phyloP scores from a whole-genome alignment of 1,140 invertebrate species.

The Vanessa tameamea region DNA sequence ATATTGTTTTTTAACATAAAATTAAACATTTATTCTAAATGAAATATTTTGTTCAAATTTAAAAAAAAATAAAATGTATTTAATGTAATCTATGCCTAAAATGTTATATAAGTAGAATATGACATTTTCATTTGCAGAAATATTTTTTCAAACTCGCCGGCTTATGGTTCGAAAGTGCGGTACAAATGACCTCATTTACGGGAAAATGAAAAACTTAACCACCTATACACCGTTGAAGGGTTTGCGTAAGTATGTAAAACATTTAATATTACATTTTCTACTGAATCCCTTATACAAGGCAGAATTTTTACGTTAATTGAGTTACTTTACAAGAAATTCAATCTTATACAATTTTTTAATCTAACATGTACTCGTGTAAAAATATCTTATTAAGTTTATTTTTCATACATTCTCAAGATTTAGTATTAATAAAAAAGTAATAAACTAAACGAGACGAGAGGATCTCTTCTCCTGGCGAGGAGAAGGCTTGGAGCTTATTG shows the following conservation, averaged over 20 bases:
- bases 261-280: slow-evolving; percentile 29
- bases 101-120: neutral
- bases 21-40: too few relatives aligned
- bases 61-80: too few relatives aligned
- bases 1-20: too few relatives aligned
- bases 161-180: slow-evolving; percentile 21
- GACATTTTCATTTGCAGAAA: slow-evolving; percentile 6
- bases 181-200: slow-evolving; percentile 36
- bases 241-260: slow-evolving; percentile 32
- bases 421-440: too few relatives aligned
- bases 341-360: too few relatives aligned
- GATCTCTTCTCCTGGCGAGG: too few relatives aligned
- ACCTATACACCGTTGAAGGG: slow-evolving; percentile 26
- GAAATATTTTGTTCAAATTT: too few relatives aligned
- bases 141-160: slow-evolving; percentile 18
- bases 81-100: neutral
- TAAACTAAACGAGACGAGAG: too few relatives aligned
- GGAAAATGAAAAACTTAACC: slow-evolving; percentile 35
- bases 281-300: slow-evolving; percentile 3
- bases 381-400: too few relatives aligned
- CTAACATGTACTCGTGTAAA: too few relatives aligned
- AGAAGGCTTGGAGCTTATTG: too few relatives aligned
- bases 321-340: neutral
- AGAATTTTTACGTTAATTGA: neutral
- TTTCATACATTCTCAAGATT: too few relatives aligned